Evolutionary conservation across 2,797 vertebrate species (phyloP).

Genomic region (Macropodus opercularis): DNA sequence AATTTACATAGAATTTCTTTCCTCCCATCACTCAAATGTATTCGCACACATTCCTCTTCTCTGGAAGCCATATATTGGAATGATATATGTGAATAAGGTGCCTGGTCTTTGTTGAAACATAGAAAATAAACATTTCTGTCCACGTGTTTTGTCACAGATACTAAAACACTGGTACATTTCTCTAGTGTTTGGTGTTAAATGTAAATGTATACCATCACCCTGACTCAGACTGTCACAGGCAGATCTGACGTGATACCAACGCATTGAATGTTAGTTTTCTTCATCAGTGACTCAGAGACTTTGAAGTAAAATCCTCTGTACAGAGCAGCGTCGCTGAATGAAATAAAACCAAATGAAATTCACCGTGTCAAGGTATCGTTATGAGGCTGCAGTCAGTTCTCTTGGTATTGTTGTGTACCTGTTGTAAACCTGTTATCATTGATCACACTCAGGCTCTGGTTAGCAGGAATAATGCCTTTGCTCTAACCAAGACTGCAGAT

Average conservation of each 20-base stretch:
- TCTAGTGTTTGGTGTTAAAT: slow-evolving; percentile 41
- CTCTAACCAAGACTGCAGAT: slow-evolving; percentile 49
- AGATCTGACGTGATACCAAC: slow-evolving; percentile 35
- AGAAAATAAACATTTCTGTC: slow-evolving; percentile 13
- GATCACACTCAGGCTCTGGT: slow-evolving; percentile 51
- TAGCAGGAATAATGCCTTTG: slow-evolving; percentile 38
- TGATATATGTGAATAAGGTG: slow-evolving; percentile 74
- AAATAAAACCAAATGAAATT: slow-evolving; percentile 16
- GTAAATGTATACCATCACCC: slow-evolving; percentile 10
- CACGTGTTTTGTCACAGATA: slow-evolving; percentile 16
- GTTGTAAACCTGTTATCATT: slow-evolving; percentile 49
- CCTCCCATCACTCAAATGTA: slow-evolving; percentile 47
- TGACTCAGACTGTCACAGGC: slow-evolving; percentile 14
- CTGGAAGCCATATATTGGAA: slow-evolving; percentile 76
- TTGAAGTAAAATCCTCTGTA: slow-evolving; percentile 19
- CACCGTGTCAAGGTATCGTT: slow-evolving; percentile 49
- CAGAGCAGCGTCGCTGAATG: not conserved
- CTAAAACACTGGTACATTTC: slow-evolving; percentile 31
- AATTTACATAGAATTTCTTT: slow-evolving; percentile 75
- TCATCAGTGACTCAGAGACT: slow-evolving; percentile 12
- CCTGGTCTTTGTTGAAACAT: slow-evolving; percentile 48
- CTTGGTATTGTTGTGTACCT: slow-evolving; percentile 30
- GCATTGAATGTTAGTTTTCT: slow-evolving; percentile 47
- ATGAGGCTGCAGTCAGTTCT: slow-evolving; percentile 23
- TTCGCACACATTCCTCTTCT: slow-evolving; percentile 37